Base-by-base conservation (phyloP, 2,888 invertebrate genomes). In the Leptinotarsa rubiginosa region DNA sequence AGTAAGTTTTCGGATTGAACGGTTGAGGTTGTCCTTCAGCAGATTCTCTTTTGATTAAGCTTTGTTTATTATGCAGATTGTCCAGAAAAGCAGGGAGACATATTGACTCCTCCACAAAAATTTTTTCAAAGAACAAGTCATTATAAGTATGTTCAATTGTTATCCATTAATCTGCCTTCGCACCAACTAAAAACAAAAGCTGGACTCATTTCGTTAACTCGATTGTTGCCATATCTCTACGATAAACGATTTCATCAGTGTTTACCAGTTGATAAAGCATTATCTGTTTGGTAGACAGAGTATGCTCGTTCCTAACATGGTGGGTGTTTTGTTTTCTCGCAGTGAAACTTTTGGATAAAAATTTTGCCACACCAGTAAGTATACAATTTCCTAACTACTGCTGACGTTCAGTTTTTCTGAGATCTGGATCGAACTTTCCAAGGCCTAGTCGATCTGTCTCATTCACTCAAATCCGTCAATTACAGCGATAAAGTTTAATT, bases 241-340 rank as follows among this genome's bases (percentile, higher is more conserved):
- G 69, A 69, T 69, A 54, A 69, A 69, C 56, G 69, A 69, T 69
- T 69, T 69, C 69, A 56, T 56, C 56, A 69, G 56, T 69, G 49
- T 69, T 69, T 69, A 56, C 56, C 52, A 41, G 52, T 31, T 49
- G 69, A 69, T 69, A 69, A 69, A 54, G 56, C 20, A 56, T 69
- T 56, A 69, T 59, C 69, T 56, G 31, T 62, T 31, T 56, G 56
- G n/a, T 20, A 25, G 56, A 62, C 62, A 41, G 41, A 62, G 62
- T 62, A 62, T 41, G 31, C 3, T 62, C 41, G 31, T 31, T 41
- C 4, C 62, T 62, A 62, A 31, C 62, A 62, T 62, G 62, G 62
- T 31, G 16, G 62, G 62, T 62, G 62, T 41, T 10, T 62, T 62
- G 62, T 62, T 62, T 62, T 12, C 25, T 25, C 25, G n/a, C 18